A percentile compares a stretch with the other conserved stretches of the same genome.
These are phyloP conservation scores for Myopa testacea DNA, from an alignment of 2,888 invertebrate species.

Conservation along the genomic window DNA sequence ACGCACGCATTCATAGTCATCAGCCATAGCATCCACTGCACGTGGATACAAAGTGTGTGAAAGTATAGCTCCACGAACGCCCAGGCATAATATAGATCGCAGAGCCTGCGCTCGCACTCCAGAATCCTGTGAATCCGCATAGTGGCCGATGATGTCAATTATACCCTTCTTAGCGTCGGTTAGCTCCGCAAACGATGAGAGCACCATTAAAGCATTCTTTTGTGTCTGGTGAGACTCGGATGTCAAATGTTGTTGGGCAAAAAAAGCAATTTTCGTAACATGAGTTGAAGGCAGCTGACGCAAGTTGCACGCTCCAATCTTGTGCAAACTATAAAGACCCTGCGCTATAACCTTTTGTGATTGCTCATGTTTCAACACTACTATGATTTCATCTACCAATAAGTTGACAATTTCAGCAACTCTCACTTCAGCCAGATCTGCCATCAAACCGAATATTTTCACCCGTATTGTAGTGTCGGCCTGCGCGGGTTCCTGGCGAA, in stretches of 20 bases:
- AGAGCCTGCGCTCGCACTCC: constrained; percentile 91
- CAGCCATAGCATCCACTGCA: constrained; percentile 81
- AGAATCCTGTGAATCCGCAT: constrained; percentile 89
- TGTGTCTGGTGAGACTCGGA: constrained; percentile 66
- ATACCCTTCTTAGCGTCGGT: constrained; percentile 73
- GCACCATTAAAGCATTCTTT: constrained; percentile 63
- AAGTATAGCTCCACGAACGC: constrained; percentile 84
- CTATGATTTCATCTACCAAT: constrained; percentile 64
- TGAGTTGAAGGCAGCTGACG: constrained; percentile 59
- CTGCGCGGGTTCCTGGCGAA: constrained; percentile 60
- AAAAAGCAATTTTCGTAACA: constrained; percentile 63
- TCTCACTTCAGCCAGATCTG: constrained; percentile 59
- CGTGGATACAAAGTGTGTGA: constrained; percentile 74
- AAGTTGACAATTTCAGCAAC: constrained; percentile 58
- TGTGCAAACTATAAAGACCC: constrained; percentile 63
- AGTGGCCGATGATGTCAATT: constrained; percentile 82
- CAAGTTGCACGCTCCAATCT: constrained; percentile 60
- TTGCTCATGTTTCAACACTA: constrained; percentile 62
- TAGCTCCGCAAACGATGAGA: constrained; percentile 63
- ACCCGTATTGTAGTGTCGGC: constrained; percentile 62
- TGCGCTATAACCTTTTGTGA: constrained; percentile 67
- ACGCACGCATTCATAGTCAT: constrained; percentile 94
- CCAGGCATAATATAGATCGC: constrained; percentile 84
- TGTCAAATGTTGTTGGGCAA: constrained; percentile 63
- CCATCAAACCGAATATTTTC: constrained; percentile 60